Base-by-base conservation (phyloP, 2,113 vertebrate genomes). In the Coptodon bakossiorum region DNA sequence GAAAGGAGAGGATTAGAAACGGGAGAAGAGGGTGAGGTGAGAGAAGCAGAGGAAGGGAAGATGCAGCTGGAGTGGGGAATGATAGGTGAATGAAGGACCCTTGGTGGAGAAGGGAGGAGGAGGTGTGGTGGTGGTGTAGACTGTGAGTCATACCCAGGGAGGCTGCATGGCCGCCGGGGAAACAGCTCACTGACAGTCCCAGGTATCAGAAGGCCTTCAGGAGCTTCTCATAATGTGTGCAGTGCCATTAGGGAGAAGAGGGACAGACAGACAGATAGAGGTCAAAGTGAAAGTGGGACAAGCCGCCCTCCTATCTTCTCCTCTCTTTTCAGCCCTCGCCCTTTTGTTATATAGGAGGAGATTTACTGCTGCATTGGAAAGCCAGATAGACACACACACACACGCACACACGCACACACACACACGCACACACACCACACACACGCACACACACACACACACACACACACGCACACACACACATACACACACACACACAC, bases 71-170 rank as follows among this genome's bases (percentile, higher is more conserved):
- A 85, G 52, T 31, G 27, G 59, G 52, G 85, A 53, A 16, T 80
- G 19, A 38, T 29, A 11, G 68, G n/a, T 48, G 34, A 91, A 80
- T 71, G 78, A 83, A 86, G 87, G 83, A 88, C 17, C 83, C 54
- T 81, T 31, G 17, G 76, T 22, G 76, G 50, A 87, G 38, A n/a
- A 80, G 61, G 45, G 79, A 29, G 61, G 63, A 85, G 87, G 71
- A 45, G 82, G 29, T 6, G 40, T 22, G 50, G 56, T 53, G 52
- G 22, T 56, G 82, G 14, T 80, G 56, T 73, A 85, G 22, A 54
- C 86, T 48, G 66, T 92, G 90, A 93, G 85, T 95, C 94, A 93
- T 90, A 78, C 83, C 92, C 61, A 40, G 54, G 52, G 89, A 93
- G 84, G 88, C 34, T 81, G 85, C 50, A 7, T 59, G 85, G 91